Base-by-base conservation (phyloP, 53 echinoderm and acorn worm species). In the Holothuria leucospilota region DNA sequence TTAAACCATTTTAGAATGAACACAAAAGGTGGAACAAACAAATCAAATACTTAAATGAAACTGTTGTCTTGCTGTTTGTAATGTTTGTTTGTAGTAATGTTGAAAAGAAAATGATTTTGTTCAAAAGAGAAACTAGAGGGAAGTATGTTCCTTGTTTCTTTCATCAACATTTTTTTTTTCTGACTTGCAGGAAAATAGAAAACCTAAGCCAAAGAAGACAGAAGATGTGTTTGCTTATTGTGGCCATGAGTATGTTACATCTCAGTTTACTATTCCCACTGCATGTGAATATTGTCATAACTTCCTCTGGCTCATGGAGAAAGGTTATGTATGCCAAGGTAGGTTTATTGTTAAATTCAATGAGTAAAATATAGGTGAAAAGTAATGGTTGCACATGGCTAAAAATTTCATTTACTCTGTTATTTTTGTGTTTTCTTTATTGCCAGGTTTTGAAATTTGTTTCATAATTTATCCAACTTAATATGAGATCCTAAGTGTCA, bases 301-400 rank as follows among this genome's bases (percentile, higher is more conserved):
- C 41, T 97, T 95, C 87, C 87, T 97, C 2, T 95, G 98, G 95
- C 88, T 97, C 5, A 97, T 97, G 98, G 98, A 97, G 86, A 97
- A 97, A 71, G 98, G 98, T 15, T 89, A 86, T 53, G 95, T 98
- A 42, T 98, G 98, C 86, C 94, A 93, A 95, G 95, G 98, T 98
- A 63, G 74, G 94, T 64, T 18, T 66, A 14, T 11, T 14, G 5
- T 52, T 56, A 16, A 18, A 15, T 18, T 15, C 18, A 56, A 56
- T 56, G 56, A 56, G 21, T 27, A 2, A 34, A 34, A 34, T 2
- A 34, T 1, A 34, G 34, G 34, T 34, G 13, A 56, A 58, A 81
- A 59, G 23, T 30, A 52, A 63, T 59, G 2, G 51, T 40, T 16
- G 20, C 13, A n/a, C 51, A 3, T 56, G 8, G 16, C 16, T 9